Evolutionary conservation across 1,140 invertebrate species (phyloP).

Genomic region (Trichomalopsis sarcophagae): DNA sequence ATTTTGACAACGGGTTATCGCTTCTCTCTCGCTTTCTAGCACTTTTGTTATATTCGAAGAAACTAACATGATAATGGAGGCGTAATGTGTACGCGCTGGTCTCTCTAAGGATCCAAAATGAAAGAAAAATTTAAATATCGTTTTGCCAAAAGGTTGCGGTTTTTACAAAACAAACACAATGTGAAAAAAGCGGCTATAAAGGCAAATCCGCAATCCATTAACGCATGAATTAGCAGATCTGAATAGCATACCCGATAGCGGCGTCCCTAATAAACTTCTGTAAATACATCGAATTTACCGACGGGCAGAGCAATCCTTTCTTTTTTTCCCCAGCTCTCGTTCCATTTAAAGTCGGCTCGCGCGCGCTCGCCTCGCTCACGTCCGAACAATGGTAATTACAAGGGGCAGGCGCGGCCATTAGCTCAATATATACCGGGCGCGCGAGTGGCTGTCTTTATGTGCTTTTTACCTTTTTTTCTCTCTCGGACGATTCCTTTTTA

Average conservation of each 20-base stretch:
- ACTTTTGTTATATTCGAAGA: too few relatives aligned
- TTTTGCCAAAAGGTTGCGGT: too few relatives aligned
- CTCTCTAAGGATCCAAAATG: too few relatives aligned
- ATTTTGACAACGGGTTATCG: background rate
- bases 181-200: background rate
- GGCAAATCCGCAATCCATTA: background rate
- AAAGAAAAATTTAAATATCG: too few relatives aligned
- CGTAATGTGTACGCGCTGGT: too few relatives aligned
- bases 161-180: too few relatives aligned
- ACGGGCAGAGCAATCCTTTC: background rate
- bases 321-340: background rate
- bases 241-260: background rate
- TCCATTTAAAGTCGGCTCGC: background rate
- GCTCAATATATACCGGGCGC: background rate
- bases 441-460: background rate
- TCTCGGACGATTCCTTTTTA: background rate
- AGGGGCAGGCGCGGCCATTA: background rate
- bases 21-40: too few relatives aligned
- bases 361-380: background rate
- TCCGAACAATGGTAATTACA: conserved; percentile 1
- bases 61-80: too few relatives aligned
- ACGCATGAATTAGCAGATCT: conserved; percentile 3
- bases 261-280: background rate
- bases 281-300: conserved; percentile 4
- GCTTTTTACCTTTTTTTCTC: background rate